Percentiles rank a stretch among this genome's conserved stretches.
Conservation (phyloP, 2,888 invertebrate species). For the Trichogramma dendrolimi region DNA sequence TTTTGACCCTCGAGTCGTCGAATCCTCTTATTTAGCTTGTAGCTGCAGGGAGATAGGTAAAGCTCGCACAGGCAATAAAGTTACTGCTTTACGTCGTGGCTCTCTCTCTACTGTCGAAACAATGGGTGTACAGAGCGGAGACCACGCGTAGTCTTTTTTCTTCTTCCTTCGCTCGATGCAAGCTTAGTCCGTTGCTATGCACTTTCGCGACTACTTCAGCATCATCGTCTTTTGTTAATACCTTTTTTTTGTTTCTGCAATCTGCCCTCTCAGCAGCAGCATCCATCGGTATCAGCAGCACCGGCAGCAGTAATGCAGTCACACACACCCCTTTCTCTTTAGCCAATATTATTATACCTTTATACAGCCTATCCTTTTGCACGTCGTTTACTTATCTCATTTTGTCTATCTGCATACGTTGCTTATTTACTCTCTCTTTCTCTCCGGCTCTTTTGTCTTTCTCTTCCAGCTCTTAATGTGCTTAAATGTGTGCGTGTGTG, state of each 20-base stretch:
- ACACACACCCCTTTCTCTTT: not conserved
- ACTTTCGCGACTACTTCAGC: conserved; percentile 7
- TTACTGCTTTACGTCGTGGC: not conserved
- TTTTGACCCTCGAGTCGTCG: too few species aligned
- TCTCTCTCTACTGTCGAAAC: not conserved
- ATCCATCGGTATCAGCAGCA: not conserved
- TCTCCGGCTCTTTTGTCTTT: too few species aligned
- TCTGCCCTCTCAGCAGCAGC: not conserved
- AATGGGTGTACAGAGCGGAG: not conserved
- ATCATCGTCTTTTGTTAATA: conserved; percentile 13
- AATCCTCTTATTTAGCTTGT: too few species aligned
- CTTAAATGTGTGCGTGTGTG: too few species aligned
- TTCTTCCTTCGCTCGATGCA: conserved; percentile 3
- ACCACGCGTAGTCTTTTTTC: not conserved
- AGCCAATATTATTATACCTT: conserved; percentile 11
- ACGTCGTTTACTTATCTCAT: conserved; percentile 20
- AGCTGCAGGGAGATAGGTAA: too few species aligned
- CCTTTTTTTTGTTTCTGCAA: not conserved
- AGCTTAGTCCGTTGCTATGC: conserved; percentile 9
- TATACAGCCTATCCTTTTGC: not conserved
- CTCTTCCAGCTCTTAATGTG: too few species aligned
- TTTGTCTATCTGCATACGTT: conserved; percentile 25
- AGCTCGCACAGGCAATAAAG: conserved; percentile 2
- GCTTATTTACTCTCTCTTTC: conserved; percentile 7
- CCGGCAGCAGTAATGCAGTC: too few species aligned